Evolutionary conservation across 2,113 vertebrate species (phyloP), one percentile per base, ranked within the genome.

Genomic region (Xerus inauris): DNA sequence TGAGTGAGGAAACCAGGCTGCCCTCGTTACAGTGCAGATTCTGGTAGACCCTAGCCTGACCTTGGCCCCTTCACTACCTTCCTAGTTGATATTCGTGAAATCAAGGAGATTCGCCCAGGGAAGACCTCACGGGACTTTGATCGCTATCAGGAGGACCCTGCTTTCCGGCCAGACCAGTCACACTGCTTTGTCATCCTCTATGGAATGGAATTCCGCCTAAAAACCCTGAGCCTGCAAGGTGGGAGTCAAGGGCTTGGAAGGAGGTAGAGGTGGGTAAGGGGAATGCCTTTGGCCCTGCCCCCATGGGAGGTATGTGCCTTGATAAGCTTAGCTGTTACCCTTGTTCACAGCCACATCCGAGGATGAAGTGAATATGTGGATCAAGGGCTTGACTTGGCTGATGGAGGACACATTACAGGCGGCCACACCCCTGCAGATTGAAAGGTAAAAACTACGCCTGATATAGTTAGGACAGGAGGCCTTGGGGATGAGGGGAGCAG

Each of bases 361-460:
- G 96, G 99, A 99, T 1, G 99, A 99, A 98, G 99, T 99, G 98
- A 99, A 98, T 72, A 99, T 99, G 99, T 99, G 99, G 99, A 99
- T 99, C 97, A 99, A 99, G 97, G 99, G 99, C n/a, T 98, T 99
- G 95, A 99, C 98, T 95, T 99, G 99, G 99, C 98, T 99, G 92
- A 98, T 99, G 97, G 98, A 98, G 3, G 99, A 99, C 95, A 99
- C 99, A 0, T 96, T 99, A 8, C 98, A 99, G 94, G 99, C 99
- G 20, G 98, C 99, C 59, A 99, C 99, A 1, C 99, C 99, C 0
- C 98, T 99, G 92, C 99, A 99, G 98, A 99, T 99, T 45, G 99
- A 99, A 97, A 99, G 99, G 99, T 99, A 96, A 98, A 93, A 86
- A 28, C 13, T 42, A 19, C 3, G 3, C 42, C 26, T 32, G 42